Base-by-base conservation (phyloP, 2,113 vertebrate species). In the Oceanodroma tethys region DNA sequence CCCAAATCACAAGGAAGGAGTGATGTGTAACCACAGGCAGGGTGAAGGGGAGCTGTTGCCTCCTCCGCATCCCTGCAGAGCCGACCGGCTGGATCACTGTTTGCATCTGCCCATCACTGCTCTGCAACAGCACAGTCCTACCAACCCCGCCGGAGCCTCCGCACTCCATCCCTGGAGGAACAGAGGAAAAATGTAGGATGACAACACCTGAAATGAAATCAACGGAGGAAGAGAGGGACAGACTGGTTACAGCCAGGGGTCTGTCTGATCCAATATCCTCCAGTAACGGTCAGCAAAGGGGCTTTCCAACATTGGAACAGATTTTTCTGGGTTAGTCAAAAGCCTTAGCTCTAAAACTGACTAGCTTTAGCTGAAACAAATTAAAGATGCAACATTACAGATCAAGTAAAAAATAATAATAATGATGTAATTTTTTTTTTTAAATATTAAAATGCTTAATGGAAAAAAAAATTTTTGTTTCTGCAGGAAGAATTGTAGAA, bases 261-360 rank as follows among this genome's bases (percentile, higher is more conserved):
- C 34, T 27, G 17, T 43, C 10, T 0, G 6, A 47, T 10, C 10
- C 43, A n/a, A 2, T 11, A 16, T 11, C 38, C 26, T 40, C 30
- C 0, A 0, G 6, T 18, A 70, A 50, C 0, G 0, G 7, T 11
- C 48, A 50, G 32, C 36, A 85, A 50, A 59, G 6, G 6, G 8
- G 5, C 16, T 75, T 70, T 50, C 43, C 30, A 71, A 22, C 12
- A 42, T 10, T 25, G 43, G 7, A 63, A 45, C 6, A 6, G 36
- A 16, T 72, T 73, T 73, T 75, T 70, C 27, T 48, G 20, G 2
- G 3, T 60, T 67, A 76, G 23, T 19, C 12, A 86, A 48, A 58
- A 88, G 20, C 9, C 25, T 63, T 29, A 34, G 7, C 12, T 85
- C 34, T 52, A 34, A 72, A 59, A 72, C 12, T 32, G 10, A 16